Evolutionary conservation across 2,888 invertebrate genomes (phyloP).

Genomic region (Trissolcus japonicus): DNA sequence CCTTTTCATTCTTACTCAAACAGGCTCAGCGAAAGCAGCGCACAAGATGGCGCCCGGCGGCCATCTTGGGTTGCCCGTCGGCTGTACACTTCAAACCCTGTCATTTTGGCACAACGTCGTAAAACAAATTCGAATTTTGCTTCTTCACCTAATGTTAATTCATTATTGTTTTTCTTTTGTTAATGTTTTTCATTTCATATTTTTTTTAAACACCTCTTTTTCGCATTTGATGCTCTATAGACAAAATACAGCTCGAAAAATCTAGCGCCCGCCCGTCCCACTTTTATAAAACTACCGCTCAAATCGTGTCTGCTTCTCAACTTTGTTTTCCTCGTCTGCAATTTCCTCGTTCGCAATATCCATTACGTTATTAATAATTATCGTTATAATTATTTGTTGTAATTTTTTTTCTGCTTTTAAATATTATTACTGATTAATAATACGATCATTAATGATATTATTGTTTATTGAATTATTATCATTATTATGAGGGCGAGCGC

Average conservation of each 20-base stretch:
- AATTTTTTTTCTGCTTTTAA: neutral
- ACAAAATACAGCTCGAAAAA: slow-evolving; percentile 66
- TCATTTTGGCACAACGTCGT: slow-evolving; percentile 47
- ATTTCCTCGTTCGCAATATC: neutral
- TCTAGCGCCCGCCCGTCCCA: slow-evolving; percentile 61
- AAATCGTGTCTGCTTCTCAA: neutral
- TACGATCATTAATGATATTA: slow-evolving; percentile 6
- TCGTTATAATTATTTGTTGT: neutral
- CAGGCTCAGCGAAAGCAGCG: slow-evolving; percentile 7
- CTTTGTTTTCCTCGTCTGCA: neutral
- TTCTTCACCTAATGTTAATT: neutral
- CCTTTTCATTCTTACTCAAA: neutral
- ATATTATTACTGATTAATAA: slow-evolving; percentile 13
- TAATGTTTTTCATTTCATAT: neutral
- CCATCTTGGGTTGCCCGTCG: slow-evolving; percentile 12
- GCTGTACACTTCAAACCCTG: slow-evolving; percentile 47
- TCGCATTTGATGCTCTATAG: slow-evolving; percentile 58
- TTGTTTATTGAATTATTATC: slow-evolving; percentile 10
- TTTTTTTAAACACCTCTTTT: slow-evolving; percentile 11
- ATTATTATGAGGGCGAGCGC: slow-evolving; percentile 63
- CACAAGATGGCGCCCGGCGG: neutral
- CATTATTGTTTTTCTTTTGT: slow-evolving; percentile 1
- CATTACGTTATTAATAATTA: neutral
- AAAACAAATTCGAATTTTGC: slow-evolving; percentile 15
- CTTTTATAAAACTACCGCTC: slow-evolving; percentile 1